Percentiles rank a stretch among this genome's conserved stretches.
Conservation (phyloP, 2,797 vertebrate genomes). For the Onychomys leucogaster region DNA sequence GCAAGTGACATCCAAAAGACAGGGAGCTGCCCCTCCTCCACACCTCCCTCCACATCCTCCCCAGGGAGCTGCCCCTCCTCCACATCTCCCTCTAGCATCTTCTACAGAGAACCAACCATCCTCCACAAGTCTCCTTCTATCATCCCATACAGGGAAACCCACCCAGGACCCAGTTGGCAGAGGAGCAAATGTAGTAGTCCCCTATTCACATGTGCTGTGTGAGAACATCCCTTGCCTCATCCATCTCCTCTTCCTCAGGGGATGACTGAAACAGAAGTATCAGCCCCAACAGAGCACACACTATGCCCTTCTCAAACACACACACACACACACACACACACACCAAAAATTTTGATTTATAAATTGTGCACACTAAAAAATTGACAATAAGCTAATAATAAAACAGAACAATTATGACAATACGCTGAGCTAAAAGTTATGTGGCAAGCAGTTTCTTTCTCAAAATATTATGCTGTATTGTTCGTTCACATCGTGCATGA, state of each 20-base stretch:
- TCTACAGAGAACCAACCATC: neutral
- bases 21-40: neutral
- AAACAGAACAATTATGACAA: neutral
- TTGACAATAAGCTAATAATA: neutral
- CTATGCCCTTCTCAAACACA: neutral
- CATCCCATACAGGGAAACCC: neutral
- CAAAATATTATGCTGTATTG: neutral
- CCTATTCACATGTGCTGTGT: accelerated
- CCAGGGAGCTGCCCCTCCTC: neutral
- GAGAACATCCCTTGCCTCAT: neutral
- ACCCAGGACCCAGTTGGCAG: neutral
- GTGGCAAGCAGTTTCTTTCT: neutral
- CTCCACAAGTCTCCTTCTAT: neutral
- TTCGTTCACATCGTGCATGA: neutral
- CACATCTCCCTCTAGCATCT: neutral
- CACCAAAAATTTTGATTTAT: neutral
- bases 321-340: too few relatives aligned
- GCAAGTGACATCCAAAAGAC: neutral
- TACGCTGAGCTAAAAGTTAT: neutral
- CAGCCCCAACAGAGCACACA: too few relatives aligned
- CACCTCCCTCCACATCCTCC: neutral
- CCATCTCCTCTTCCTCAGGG: too few relatives aligned
- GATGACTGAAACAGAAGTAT: neutral
- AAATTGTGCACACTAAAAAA: neutral
- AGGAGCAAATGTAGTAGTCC: neutral